A percentile compares a stretch with the other conserved stretches of the same genome.
phyloP scores from a whole-genome alignment of 2,888 invertebrate species.

The Cephus rjabovi region DNA sequence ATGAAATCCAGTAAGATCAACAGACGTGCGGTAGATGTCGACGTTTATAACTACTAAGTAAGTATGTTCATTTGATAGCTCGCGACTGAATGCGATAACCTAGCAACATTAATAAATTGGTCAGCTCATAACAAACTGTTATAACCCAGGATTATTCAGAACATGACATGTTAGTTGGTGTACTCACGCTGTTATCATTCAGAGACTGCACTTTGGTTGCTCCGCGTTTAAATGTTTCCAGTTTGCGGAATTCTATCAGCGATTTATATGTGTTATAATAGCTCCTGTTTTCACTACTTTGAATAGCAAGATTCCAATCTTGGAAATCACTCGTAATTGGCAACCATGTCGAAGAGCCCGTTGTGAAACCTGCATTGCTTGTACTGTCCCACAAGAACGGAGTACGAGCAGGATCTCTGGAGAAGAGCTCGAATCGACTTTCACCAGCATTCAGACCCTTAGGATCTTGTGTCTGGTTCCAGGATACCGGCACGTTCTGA shows the following conservation, averaged over 20 bases:
- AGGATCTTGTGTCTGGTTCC: constrained; percentile 74
- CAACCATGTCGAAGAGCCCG: constrained; percentile 73
- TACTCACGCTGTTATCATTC: not conserved
- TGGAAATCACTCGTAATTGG: constrained; percentile 75
- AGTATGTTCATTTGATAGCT: constrained; percentile 4
- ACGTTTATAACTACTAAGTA: constrained; percentile 2
- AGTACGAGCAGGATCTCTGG: constrained; percentile 81
- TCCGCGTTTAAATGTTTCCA: constrained; percentile 12
- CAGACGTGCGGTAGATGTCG: not conserved
- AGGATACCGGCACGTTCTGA: constrained; percentile 72
- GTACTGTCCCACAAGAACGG: constrained; percentile 83
- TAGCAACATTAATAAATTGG: no score
- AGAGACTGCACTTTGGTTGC: constrained; percentile 3
- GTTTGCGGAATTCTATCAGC: constrained; percentile 66
- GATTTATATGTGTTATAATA: constrained; percentile 66
- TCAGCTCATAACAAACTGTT: no score
- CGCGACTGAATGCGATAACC: constrained; percentile 9
- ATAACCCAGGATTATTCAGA: accelerated
- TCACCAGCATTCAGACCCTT: constrained; percentile 72
- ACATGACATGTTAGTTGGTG: no score
- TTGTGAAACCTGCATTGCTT: constrained; percentile 72
- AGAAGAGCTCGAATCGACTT: constrained; percentile 70
- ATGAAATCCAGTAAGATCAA: constrained; percentile 5
- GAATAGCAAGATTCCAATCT: constrained; percentile 71
- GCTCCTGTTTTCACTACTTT: constrained; percentile 65